A percentile compares a stretch with the other conserved stretches of the same genome.
Conservation (phyloP, 1,140 invertebrate species). For the Dysdera silvatica region DNA sequence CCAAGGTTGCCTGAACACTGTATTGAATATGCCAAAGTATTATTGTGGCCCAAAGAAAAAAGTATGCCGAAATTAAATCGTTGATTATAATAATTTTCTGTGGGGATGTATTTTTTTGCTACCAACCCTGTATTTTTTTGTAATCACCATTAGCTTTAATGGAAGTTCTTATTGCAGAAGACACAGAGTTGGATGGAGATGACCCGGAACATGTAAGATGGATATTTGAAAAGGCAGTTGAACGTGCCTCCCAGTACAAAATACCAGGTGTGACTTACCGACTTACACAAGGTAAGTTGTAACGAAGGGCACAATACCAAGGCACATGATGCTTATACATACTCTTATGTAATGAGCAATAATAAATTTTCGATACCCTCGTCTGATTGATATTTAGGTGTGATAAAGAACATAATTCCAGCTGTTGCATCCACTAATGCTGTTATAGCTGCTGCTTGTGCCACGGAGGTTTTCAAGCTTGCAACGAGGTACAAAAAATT, state of each 20-base stretch:
- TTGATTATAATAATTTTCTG: background rate
- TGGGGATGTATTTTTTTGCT: background rate
- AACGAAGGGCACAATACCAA: background rate
- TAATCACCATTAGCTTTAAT: background rate
- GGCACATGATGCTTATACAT: background rate
- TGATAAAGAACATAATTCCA: conserved; percentile 97
- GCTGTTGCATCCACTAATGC: conserved; percentile 99
- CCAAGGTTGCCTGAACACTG: conserved; percentile 97
- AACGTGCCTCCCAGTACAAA: conserved; percentile 80
- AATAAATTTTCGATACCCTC: background rate
- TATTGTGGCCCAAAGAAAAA: conserved; percentile 87
- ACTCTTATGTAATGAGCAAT: background rate
- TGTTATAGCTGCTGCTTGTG: conserved; percentile 87
- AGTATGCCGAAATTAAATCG: background rate
- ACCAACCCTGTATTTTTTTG: background rate
- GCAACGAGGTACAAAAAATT: conserved; percentile 72
- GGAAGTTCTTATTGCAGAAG: conserved; percentile 15
- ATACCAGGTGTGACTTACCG: conserved; percentile 55
- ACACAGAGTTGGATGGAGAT: conserved; percentile 74
- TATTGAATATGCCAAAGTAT: conserved; percentile 93
- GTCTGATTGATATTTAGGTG: conserved; percentile 47
- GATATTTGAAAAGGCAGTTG: conserved; percentile 86
- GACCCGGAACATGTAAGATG: conserved; percentile 85
- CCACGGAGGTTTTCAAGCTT: conserved; percentile 94
- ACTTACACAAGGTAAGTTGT: conserved; percentile 70